A percentile compares a stretch with the other conserved stretches of the same genome.
Conservation (phyloP, 2,797 vertebrate species). For the Cyprinodon diabolis region DNA sequence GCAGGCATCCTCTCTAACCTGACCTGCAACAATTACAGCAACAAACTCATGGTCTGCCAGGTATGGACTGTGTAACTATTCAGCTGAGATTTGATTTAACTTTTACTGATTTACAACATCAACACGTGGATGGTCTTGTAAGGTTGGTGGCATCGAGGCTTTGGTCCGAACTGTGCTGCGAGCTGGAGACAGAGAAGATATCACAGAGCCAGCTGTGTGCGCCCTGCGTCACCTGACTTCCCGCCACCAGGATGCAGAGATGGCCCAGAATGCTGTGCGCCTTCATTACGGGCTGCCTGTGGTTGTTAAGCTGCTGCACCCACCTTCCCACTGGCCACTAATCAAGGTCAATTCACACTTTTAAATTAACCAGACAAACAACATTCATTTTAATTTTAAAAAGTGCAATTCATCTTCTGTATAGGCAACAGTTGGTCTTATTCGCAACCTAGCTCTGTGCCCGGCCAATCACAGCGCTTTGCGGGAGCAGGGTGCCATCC, state of each 20-base stretch:
- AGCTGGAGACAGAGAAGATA: constrained; percentile 97
- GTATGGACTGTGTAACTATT: constrained; percentile 61
- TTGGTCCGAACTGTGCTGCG: constrained; percentile 96
- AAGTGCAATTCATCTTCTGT: neutral
- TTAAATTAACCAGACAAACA: neutral
- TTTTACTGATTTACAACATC: neutral
- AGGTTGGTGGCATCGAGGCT: constrained; percentile 94
- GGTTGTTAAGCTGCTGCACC: constrained; percentile 97
- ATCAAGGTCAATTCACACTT: constrained; percentile 86
- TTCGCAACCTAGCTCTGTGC: constrained; percentile 96
- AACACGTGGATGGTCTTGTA: neutral
- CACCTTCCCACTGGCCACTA: constrained; percentile 97
- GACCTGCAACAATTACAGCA: constrained; percentile 99
- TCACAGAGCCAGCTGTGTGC: constrained; percentile 97
- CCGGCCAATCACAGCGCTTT: constrained; percentile 96
- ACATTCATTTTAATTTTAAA: neutral
- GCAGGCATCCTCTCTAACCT: constrained; percentile 98
- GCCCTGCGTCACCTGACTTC: constrained; percentile 97
- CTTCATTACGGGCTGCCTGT: constrained; percentile 97
- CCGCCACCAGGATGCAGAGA: constrained; percentile 97
- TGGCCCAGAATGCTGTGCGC: constrained; percentile 98
- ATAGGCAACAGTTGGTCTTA: constrained; percentile 96
- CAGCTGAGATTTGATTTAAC: neutral
- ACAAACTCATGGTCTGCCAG: constrained; percentile 99
- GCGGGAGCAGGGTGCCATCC: constrained; percentile 96